Evolutionary conservation across 37 sponge, comb jelly and placozoan genomes (phyloP).

Genomic region (Ephydatia muelleri): DNA sequence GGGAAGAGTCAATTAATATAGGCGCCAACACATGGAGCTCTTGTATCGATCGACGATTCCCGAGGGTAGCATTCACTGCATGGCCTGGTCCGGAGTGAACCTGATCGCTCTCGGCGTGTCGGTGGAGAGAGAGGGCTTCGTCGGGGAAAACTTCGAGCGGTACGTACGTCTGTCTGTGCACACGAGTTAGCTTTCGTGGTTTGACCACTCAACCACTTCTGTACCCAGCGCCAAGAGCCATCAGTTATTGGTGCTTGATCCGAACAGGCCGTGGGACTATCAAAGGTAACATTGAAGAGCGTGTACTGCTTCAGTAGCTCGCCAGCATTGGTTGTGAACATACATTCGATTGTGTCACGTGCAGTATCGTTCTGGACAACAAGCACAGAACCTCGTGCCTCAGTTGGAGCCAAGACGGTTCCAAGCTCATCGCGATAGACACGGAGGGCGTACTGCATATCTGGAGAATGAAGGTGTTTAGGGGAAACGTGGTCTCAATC

Average conservation of each 20-base stretch:
- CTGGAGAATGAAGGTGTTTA: slow-evolving; percentile 66
- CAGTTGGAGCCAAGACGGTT: slow-evolving; percentile 49
- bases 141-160: slow-evolving; percentile 42
- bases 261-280: slow-evolving; percentile 69
- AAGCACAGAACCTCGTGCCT: slow-evolving; percentile 21
- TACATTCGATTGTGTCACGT: neutral
- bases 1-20: neutral
- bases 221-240: slow-evolving; percentile 22
- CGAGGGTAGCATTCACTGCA: slow-evolving; percentile 35
- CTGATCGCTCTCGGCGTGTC: slow-evolving; percentile 62
- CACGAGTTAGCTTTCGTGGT: neutral
- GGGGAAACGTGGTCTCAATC: neutral
- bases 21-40: slow-evolving; percentile 57
- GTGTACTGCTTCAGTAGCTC: neutral
- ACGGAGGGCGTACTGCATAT: slow-evolving; percentile 26
- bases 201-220: too few relatives aligned
- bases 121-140: slow-evolving; percentile 7
- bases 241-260: slow-evolving; percentile 56
- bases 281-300: slow-evolving; percentile 25
- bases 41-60: slow-evolving; percentile 37
- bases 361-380: slow-evolving; percentile 32
- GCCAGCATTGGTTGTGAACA: neutral
- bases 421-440: slow-evolving; percentile 38
- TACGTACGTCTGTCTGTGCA: neutral
- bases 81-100: slow-evolving; percentile 63